Conservation (phyloP, 2,797 vertebrate species). For the Intellagama lesueurii region DNA sequence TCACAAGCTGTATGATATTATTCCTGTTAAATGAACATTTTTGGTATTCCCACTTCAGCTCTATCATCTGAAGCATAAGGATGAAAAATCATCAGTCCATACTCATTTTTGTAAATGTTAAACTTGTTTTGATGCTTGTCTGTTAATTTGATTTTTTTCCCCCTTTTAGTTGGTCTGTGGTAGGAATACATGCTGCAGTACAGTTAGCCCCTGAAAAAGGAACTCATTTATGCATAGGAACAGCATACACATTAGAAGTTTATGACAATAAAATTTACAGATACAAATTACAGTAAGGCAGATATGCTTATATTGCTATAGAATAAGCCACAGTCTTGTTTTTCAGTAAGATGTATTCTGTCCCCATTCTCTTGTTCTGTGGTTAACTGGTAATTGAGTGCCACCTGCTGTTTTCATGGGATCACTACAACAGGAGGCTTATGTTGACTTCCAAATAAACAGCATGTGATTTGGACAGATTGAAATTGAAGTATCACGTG, state of each 20-base stretch:
- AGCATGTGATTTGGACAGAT: conserved; percentile 5
- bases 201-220: neutral
- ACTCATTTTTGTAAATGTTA: neutral
- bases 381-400: conserved; percentile 49
- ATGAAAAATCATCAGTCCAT: neutral
- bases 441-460: neutral
- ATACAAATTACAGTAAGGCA: neutral
- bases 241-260: neutral
- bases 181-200: too few relatives aligned
- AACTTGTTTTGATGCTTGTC: neutral
- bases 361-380: neutral
- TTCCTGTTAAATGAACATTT: neutral
- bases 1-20: neutral
- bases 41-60: neutral
- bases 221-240: neutral
- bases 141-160: neutral
- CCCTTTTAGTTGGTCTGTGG: neutral
- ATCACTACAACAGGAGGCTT: conserved; percentile 18
- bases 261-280: neutral
- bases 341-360: neutral
- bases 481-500: conserved; percentile 35
- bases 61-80: neutral
- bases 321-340: neutral
- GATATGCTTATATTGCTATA: neutral
- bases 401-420: conserved; percentile 65